phyloP scores from a whole-genome alignment of 2,797 vertebrate species.

The Molossus molossus region DNA sequence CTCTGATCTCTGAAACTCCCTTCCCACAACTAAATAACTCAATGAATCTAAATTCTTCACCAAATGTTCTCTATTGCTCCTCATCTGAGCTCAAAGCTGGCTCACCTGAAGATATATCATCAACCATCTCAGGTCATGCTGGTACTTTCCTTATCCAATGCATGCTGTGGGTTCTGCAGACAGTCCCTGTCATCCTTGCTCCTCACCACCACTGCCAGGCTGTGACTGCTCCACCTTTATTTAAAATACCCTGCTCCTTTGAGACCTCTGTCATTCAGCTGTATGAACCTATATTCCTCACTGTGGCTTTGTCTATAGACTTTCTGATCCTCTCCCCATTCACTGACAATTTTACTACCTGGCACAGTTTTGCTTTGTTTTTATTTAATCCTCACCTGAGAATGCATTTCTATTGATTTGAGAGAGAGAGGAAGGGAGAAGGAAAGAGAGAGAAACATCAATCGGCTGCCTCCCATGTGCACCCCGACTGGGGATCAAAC shows the following conservation, averaged over 20 bases:
- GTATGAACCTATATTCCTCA: neutral
- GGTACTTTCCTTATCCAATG: neutral
- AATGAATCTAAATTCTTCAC: neutral
- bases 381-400: too few relatives aligned
- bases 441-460: neutral
- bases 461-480: neutral
- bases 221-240: neutral
- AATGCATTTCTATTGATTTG: neutral
- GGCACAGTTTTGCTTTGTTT: too few relatives aligned
- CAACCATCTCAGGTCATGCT: neutral
- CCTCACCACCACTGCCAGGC: neutral
- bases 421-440: neutral
- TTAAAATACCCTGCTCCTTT: neutral
- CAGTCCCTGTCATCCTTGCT: neutral
- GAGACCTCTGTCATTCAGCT: neutral
- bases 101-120: neutral
- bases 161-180: neutral
- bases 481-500: neutral
- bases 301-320: neutral
- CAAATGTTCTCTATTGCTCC: neutral
- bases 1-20: neutral
- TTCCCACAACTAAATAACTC: conserved; percentile 33
- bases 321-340: neutral
- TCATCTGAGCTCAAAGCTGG: neutral
- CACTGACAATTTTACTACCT: neutral